phyloP scores from a whole-genome alignment of 2,113 vertebrate species.

The Merops nubicus region DNA sequence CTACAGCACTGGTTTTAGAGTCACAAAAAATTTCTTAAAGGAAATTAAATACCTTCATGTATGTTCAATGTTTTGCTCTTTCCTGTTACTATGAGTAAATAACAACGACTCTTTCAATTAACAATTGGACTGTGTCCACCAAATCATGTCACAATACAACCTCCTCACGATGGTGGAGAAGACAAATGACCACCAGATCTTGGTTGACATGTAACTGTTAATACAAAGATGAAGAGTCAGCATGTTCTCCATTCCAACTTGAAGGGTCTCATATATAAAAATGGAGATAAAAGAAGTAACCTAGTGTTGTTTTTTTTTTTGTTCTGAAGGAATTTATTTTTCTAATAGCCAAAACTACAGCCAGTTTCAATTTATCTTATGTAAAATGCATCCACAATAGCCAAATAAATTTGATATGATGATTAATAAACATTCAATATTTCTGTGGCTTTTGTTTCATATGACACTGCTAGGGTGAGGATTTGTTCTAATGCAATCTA shows the following conservation, averaged over 20 bases:
- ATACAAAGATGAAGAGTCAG: not conserved
- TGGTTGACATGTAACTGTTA: not conserved
- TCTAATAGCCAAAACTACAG: not conserved
- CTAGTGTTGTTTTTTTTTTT: not conserved
- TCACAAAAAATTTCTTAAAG: not conserved
- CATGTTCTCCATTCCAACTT: not conserved
- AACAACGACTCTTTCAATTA: not conserved
- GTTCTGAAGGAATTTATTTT: not conserved
- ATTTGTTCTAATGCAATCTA: not conserved
- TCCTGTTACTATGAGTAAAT: not conserved
- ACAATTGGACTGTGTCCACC: not conserved
- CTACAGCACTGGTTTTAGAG: not conserved
- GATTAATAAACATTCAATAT: not conserved
- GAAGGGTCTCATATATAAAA: not conserved
- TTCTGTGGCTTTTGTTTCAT: not conserved
- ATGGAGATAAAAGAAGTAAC: not conserved
- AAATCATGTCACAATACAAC: not conserved
- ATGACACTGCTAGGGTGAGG: not conserved
- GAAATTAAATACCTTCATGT: not conserved
- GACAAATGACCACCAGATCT: not conserved
- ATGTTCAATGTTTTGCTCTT: not conserved
- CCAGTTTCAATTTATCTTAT: not conserved
- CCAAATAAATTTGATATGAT: not conserved
- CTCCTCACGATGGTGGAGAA: not conserved
- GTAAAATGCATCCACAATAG: not conserved